Conservation (phyloP, 2,113 vertebrate species). For the Meriones unguiculatus region DNA sequence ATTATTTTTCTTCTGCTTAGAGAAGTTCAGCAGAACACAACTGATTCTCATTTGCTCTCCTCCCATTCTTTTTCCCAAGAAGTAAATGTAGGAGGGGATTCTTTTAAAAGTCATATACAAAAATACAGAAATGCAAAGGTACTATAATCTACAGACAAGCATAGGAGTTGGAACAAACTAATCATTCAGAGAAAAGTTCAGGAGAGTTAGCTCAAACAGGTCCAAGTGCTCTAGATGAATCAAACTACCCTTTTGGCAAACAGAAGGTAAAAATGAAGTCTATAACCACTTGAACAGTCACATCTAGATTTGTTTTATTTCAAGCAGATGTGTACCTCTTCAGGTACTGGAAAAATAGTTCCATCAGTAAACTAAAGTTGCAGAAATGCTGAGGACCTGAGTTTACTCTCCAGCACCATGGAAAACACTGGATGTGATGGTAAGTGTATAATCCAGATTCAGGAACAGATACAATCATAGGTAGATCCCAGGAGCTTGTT, state of each 20-base stretch:
- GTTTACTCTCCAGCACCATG: not conserved
- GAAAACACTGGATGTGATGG: not conserved
- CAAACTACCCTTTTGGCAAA: not conserved
- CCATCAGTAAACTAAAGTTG: not conserved
- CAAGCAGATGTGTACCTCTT: conserved; percentile 36
- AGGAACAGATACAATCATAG: not conserved
- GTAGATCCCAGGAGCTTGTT: not conserved
- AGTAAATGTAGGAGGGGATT: not conserved
- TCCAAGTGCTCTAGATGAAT: not conserved
- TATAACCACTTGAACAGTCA: conserved; percentile 21
- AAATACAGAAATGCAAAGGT: not conserved
- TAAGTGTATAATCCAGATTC: not conserved
- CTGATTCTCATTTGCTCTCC: conserved; percentile 44
- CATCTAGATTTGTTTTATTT: conserved; percentile 43
- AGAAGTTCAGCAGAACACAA: conserved; percentile 1
- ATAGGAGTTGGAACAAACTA: not conserved
- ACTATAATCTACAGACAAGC: not conserved
- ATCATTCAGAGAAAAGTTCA: not conserved
- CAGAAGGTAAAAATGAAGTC: not conserved
- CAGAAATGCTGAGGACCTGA: not conserved
- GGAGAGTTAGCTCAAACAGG: not conserved
- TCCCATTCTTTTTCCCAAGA: conserved; percentile 32
- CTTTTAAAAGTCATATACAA: not conserved
- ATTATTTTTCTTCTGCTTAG: conserved; percentile 29
- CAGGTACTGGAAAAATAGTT: not conserved